phyloP scores from a whole-genome alignment of 2,888 invertebrate species.

The Carabus problematicus region DNA sequence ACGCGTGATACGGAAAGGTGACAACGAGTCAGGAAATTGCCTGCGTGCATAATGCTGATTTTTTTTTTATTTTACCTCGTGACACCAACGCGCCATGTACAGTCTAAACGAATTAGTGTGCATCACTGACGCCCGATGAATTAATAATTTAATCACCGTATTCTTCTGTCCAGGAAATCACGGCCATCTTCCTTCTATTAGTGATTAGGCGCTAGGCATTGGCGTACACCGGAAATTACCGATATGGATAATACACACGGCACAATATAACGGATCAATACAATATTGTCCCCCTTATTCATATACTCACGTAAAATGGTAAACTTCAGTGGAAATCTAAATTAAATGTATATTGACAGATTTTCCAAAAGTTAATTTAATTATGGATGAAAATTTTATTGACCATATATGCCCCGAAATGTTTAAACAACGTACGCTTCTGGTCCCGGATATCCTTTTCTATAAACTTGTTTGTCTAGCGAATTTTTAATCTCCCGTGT shows the following conservation, averaged over 20 bases:
- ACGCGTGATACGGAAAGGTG: slow-evolving; percentile 6
- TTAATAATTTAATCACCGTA: slow-evolving; percentile 18
- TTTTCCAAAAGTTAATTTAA: no score
- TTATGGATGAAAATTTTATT: no score
- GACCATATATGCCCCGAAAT: no score
- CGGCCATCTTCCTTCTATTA: slow-evolving; percentile 11
- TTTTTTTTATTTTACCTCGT: not conserved
- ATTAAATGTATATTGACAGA: no score
- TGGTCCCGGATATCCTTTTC: slow-evolving; percentile 10
- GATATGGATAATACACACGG: no score
- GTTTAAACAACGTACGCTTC: no score
- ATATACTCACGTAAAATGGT: no score
- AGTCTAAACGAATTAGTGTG: no score
- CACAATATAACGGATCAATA: no score
- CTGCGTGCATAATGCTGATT: slow-evolving; percentile 9
- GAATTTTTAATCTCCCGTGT: slow-evolving; percentile 25
- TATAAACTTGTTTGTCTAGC: slow-evolving; percentile 14
- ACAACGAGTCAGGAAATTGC: slow-evolving; percentile 17
- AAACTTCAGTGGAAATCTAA: no score
- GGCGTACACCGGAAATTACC: not conserved
- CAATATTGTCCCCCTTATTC: no score
- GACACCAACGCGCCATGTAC: not conserved
- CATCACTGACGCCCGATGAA: slow-evolving; percentile 1
- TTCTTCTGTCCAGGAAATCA: slow-evolving; percentile 11
- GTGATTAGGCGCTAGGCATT: slow-evolving; percentile 2